Evolutionary conservation across 2,888 invertebrate genomes (phyloP).

Genomic region (Cephonodes hylas): DNA sequence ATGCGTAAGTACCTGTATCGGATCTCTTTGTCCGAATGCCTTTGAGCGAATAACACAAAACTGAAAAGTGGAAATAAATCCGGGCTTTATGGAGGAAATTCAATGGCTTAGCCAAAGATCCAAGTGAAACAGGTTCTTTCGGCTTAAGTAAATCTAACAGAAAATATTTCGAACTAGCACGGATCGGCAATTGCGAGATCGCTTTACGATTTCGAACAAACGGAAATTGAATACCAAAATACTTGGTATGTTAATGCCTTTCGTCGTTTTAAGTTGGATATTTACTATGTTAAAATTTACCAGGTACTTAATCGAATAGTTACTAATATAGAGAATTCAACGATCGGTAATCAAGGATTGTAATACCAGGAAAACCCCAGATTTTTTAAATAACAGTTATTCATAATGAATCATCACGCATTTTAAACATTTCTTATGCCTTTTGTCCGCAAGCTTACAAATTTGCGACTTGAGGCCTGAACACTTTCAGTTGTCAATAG

Average conservation of each 20-base stretch:
- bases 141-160: constrained; percentile 25
- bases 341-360: no score
- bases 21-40: constrained; percentile 37
- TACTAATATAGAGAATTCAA: no score
- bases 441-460: no score
- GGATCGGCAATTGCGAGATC: not conserved
- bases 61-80: constrained; percentile 59
- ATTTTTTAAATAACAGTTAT: no score
- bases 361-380: no score
- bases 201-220: constrained; percentile 10
- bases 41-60: constrained; percentile 39
- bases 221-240: constrained; percentile 1
- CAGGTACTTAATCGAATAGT: no score
- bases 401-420: no score
- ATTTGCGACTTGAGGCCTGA: no score
- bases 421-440: no score
- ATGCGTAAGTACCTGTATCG: constrained; percentile 26
- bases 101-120: constrained; percentile 19
- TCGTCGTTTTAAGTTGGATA: not conserved
- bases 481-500: no score
- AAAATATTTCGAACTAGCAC: constrained; percentile 17
- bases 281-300: not conserved
- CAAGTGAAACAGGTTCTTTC: constrained; percentile 16
- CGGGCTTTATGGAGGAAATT: constrained; percentile 30
- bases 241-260: not conserved